Evolutionary conservation across 2,888 invertebrate genomes (phyloP), one percentile per base, ranked within the genome.

Genomic region (Tipula unca): DNA sequence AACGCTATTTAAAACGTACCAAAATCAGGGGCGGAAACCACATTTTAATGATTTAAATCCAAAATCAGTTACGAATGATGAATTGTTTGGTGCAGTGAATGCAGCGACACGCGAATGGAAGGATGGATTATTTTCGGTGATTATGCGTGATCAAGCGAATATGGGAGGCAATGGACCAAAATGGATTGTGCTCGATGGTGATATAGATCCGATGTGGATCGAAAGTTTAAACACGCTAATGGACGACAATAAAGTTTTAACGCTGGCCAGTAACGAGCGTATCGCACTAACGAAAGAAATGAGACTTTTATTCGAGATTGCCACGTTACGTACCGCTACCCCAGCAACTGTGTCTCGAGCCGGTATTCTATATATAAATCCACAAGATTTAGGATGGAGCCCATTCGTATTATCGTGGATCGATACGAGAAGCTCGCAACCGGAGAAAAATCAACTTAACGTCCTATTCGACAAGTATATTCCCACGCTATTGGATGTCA

Each of bases 151-250:
- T 89, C 95, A 97, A 92, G 97, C 98, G 0, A 97, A 97, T 90
- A 93, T 97, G 93, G 92, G 94, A 0, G 96, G 96, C 0, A 95
- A 95, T 88, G 95, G 95, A 0, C 95, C 96, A 0, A 98, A 98
- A 90, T 98, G 98, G 98, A 97, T 98, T 88, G 96, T 98, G 8
- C 92, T 98, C 84, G 98, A 98, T 90, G 98, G 98, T 20, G 98
- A 98, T 89, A 98, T 98, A 88, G 98, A 98, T 92, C 98, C 98
- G 0, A 98, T 98, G 98, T 98, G 98, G 98, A 98, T 98, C 89
- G 98, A 98, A 91, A 98, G 97, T 39, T 92, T 98, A 35, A 98
- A 98, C 89, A 98, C 98, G 2, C 94, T 98, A 20, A 98, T 98
- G 98, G 98, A 98, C 90, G 98, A 98, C 89, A 98, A 98, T 90